Evolutionary conservation across 2,888 invertebrate species (phyloP), one percentile per base, ranked within the genome.

Genomic region (Cosmia pyralina): DNA sequence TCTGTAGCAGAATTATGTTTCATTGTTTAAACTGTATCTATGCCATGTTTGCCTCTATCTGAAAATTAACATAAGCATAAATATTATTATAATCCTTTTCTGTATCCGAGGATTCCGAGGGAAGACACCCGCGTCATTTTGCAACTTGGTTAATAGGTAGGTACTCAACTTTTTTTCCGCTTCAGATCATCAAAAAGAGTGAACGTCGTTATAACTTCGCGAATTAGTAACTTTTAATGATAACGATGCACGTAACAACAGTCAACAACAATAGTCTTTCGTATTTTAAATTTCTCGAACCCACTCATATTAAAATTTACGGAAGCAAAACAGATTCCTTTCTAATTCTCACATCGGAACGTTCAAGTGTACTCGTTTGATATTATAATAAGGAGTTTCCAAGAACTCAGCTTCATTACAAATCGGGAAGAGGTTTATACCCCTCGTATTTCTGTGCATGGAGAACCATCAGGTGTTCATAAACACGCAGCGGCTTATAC

Each of bases 151-250:
- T 55, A 57, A 28, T 22, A 28, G 28, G 28, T 22, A 28, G 28
- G 28, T 28, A 50, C 8, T 6, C 28, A 22, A 44, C 41, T 62
- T 57, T 78, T 38, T 17, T 65, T 82, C 10, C 28, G 38, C 46
- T 59, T 72, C 46, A 34, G 72, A 64, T 66, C 22, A 46, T 67
- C 38, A 69, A 59, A 57, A 65, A 50, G 22, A 38, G 28, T n/a
- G 65, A 64, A 48, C 57, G 28, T 81, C 59, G 67, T 81, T 83
- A 73, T 64, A 83, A 79, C 69, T 78, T 72, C 15, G 50, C 22
- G 28, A 53, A 53, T 52, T 60, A 58, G 50, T 60, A 79, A 78
- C 72, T 72, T 80, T 67, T 64, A 82, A 78, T 72, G 59, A 53
- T 59, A 67, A 53, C 44, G 41, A 48, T 52, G 58, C 28, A 28